These are phyloP conservation scores for Nannobrachium achirus DNA, from an alignment of 2,113 vertebrate genomes.

Conservation along the genomic window DNA sequence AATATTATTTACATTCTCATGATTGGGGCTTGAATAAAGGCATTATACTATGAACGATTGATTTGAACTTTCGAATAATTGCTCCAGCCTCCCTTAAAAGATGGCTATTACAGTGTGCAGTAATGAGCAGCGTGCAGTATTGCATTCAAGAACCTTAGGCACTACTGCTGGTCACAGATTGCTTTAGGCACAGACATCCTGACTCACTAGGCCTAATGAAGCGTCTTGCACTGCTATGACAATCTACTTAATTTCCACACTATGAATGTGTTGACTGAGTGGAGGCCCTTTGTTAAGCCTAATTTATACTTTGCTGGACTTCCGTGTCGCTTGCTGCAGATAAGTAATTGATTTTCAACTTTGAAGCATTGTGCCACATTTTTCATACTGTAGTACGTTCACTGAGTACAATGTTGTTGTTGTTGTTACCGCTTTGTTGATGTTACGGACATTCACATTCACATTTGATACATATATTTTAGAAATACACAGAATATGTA, in stretches of 20 bases:
- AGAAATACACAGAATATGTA: too few relatives aligned
- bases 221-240: constrained; percentile 63
- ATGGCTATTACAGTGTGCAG: constrained; percentile 65
- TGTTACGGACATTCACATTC: neutral
- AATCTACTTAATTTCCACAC: constrained; percentile 67
- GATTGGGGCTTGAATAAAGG: constrained; percentile 58
- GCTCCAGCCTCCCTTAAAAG: constrained; percentile 54
- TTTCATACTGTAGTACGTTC: too few relatives aligned
- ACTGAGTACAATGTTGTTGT: neutral
- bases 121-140: constrained; percentile 63
- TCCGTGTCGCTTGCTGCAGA: too few relatives aligned
- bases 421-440: neutral
- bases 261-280: constrained; percentile 46
- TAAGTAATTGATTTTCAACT: too few relatives aligned
- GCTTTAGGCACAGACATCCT: constrained; percentile 61
- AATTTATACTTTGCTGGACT: too few relatives aligned
- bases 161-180: constrained; percentile 52
- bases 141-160: constrained; percentile 54
- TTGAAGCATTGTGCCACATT: constrained; percentile 5
- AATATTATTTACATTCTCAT: constrained; percentile 47
- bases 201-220: constrained; percentile 70
- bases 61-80: constrained; percentile 68
- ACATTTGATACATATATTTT: too few relatives aligned
- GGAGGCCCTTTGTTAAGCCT: neutral
- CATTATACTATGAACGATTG: constrained; percentile 60